These are phyloP conservation scores for Echinometra lucunter DNA, from an alignment of 53 echinoderm and acorn worm species.

Conservation along the genomic window DNA sequence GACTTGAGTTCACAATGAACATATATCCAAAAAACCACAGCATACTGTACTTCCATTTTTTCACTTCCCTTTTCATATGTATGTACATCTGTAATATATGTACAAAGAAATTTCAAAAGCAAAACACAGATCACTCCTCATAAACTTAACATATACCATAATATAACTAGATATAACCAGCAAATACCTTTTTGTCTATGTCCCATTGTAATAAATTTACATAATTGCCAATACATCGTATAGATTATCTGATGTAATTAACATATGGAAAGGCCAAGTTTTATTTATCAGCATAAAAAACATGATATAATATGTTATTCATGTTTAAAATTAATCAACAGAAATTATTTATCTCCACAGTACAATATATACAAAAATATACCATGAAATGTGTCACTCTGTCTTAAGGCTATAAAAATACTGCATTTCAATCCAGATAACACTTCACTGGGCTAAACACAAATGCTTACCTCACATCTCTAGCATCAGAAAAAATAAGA, in stretches of 20 bases:
- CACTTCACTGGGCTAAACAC: neutral
- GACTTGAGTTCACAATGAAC: neutral
- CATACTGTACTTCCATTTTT: neutral
- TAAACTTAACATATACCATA: neutral
- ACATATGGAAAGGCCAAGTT: neutral
- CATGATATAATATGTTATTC: neutral
- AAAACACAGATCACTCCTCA: neutral
- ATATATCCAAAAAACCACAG: neutral
- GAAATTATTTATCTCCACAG: neutral
- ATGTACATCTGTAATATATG: neutral
- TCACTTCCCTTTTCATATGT: neutral
- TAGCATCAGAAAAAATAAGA: too few species aligned
- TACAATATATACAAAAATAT: conserved; percentile 39
- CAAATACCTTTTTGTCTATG: too few species aligned
- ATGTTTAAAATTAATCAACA: neutral
- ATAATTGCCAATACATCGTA: neutral
- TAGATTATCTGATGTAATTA: neutral
- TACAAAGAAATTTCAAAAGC: neutral
- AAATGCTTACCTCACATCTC: neutral
- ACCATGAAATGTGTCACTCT: neutral
- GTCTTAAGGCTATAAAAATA: neutral
- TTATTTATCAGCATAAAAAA: neutral
- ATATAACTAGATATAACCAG: neutral
- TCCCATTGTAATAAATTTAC: neutral
- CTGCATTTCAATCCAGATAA: neutral